Evolutionary conservation across 1,140 invertebrate species (phyloP).

Genomic region (Rhyzopertha dominica): DNA sequence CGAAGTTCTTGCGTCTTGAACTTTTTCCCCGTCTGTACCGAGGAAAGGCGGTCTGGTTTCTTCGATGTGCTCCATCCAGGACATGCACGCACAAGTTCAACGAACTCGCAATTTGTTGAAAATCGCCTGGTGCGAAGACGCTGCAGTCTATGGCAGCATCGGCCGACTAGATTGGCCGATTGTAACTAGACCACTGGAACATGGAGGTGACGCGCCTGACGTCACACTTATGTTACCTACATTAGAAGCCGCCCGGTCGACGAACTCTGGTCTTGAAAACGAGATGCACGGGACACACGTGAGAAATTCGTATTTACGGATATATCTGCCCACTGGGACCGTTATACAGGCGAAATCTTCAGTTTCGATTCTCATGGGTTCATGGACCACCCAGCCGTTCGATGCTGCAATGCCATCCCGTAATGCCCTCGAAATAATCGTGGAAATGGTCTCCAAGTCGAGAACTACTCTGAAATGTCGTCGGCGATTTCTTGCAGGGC

Average conservation of each 20-base stretch:
- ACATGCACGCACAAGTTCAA: constrained; percentile 29
- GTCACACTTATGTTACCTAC: constrained; percentile 36
- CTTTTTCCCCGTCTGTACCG: too few species aligned
- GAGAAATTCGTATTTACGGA: too few species aligned
- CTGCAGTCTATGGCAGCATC: constrained; percentile 17
- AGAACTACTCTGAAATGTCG: too few species aligned
- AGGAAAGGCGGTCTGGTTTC: constrained; percentile 13
- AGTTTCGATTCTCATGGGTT: too few species aligned
- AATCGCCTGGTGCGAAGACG: constrained; percentile 15
- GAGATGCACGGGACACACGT: constrained; percentile 1
- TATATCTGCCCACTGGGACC: too few species aligned
- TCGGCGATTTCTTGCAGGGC: too few species aligned
- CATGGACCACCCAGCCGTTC: too few species aligned
- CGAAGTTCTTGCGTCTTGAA: too few species aligned
- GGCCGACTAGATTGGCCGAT: constrained; percentile 27
- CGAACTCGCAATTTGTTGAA: constrained; percentile 16
- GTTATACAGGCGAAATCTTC: too few species aligned
- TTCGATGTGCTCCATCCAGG: constrained; percentile 25
- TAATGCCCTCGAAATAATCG: too few species aligned
- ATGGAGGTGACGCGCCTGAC: constrained; percentile 35
- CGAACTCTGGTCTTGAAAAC: constrained; percentile 23
- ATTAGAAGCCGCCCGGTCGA: constrained; percentile 30
- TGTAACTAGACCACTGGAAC: constrained; percentile 39
- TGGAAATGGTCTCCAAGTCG: too few species aligned
- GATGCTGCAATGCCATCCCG: too few species aligned